A percentile compares a stretch with the other conserved stretches of the same genome.
phyloP scores from a whole-genome alignment of 2,888 invertebrate genomes.

The Acanthosepion lycidas region DNA sequence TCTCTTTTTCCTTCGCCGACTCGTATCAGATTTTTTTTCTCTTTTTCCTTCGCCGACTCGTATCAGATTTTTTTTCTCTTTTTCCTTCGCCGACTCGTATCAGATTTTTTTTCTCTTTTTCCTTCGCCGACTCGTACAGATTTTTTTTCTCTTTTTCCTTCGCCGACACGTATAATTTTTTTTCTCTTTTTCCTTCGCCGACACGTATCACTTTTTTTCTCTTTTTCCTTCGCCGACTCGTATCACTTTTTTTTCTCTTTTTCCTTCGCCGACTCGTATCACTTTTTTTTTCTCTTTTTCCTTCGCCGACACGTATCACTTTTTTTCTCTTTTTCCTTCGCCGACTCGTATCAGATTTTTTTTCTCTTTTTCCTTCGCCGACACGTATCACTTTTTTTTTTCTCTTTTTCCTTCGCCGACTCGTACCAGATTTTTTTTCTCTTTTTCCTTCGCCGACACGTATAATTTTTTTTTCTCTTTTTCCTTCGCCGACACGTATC shows the following conservation, averaged over 20 bases:
- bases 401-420: background rate
- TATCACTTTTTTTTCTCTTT: background rate
- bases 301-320: background rate
- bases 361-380: background rate
- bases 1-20: no score
- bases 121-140: background rate
- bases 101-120: background rate
- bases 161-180: background rate
- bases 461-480: background rate
- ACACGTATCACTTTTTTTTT: background rate
- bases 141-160: background rate
- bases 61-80: accelerated
- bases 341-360: background rate
- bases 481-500: background rate
- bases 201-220: no score
- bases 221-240: background rate
- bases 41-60: background rate
- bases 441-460: background rate
- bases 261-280: background rate
- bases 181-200: background rate
- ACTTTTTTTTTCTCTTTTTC: background rate
- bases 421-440: background rate
- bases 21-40: background rate
- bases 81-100: background rate
- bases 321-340: background rate